A percentile compares a stretch with the other conserved stretches of the same genome.
These are phyloP conservation scores for Bombus affinis DNA, from an alignment of 1,140 invertebrate species.

Conservation along the genomic window DNA sequence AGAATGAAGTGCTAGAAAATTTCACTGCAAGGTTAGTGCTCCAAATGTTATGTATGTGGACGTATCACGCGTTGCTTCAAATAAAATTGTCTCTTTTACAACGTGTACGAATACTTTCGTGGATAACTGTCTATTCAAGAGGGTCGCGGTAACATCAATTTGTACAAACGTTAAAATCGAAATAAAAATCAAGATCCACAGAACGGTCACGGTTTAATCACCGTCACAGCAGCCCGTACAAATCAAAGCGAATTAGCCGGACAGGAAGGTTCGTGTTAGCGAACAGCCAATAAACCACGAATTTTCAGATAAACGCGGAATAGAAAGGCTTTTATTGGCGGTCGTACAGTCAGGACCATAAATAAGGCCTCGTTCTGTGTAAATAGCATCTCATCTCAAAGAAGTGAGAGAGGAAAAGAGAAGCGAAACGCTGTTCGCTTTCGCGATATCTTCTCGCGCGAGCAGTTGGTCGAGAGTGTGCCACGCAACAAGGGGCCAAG, in stretches of 20 bases:
- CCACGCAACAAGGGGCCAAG: constrained; percentile 58
- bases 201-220: constrained; percentile 3
- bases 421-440: neutral
- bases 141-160: neutral
- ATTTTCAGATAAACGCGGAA: constrained; percentile 44
- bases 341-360: constrained; percentile 28
- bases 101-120: neutral
- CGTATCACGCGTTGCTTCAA: neutral
- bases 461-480: constrained; percentile 35
- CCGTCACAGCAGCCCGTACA: constrained; percentile 1
- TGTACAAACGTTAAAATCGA: neutral
- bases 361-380: constrained; percentile 39
- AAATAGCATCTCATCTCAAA: constrained; percentile 22
- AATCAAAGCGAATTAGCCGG: constrained; percentile 30
- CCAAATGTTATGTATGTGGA: too few relatives aligned
- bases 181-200: neutral
- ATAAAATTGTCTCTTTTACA: neutral
- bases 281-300: constrained; percentile 39
- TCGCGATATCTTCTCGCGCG: constrained; percentile 69
- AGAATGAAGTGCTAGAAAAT: neutral
- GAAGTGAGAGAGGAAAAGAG: neutral
- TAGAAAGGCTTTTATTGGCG: constrained; percentile 34
- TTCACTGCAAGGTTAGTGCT: neutral
- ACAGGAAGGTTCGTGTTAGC: constrained; percentile 4
- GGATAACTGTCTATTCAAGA: neutral